Base-by-base conservation (phyloP, 2,888 invertebrate species). In the Cantharis lateralis region DNA sequence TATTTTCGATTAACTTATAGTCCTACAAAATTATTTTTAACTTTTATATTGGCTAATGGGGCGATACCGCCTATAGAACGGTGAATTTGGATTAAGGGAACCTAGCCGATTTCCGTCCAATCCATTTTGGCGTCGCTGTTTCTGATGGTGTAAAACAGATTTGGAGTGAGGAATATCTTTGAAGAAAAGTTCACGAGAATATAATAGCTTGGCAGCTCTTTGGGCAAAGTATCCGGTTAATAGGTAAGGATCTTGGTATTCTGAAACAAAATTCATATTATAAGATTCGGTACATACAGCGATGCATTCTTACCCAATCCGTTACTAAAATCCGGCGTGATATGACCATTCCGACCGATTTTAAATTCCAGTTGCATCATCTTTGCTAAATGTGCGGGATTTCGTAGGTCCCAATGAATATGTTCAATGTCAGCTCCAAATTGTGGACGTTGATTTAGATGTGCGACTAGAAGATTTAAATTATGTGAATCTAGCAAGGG, bases 111-210 rank as follows among this genome's bases (percentile, higher is more conserved):
- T 90, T 0, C 90, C 91, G 69, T 90, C 87, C 4, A 94, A 88
- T 15, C 92, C 91, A 84, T 93, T 93, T 63, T 88, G 85, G 72
- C 88, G 85, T 75, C 94, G 88, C 18, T 90, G 87, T 75, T 92
- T 89, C 81, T 93, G 93, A 84, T 93, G 91, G 61, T 89, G 89
- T 10, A 93, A 86, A 4, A 94, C 84, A 0, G 92, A 91, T 80
- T 91, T 87, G 24, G 91, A 90, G 84, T 94, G 93, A 0, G 93
- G 93, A 80, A 92, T 91, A 70, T 93, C 91, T 73, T 91, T 89
- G 86, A 91, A 93, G 86, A 92, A 94, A 9, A 92, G 88, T 80
- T 90, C 89, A 11, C 91, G 91, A 4, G 89, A 88, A 74, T 90
- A 90, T 10, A 92, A 87, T 80, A 89, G 89, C 68, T 86, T 87